Conservation (phyloP, 2,797 vertebrate species). For the Brotula barbata region DNA sequence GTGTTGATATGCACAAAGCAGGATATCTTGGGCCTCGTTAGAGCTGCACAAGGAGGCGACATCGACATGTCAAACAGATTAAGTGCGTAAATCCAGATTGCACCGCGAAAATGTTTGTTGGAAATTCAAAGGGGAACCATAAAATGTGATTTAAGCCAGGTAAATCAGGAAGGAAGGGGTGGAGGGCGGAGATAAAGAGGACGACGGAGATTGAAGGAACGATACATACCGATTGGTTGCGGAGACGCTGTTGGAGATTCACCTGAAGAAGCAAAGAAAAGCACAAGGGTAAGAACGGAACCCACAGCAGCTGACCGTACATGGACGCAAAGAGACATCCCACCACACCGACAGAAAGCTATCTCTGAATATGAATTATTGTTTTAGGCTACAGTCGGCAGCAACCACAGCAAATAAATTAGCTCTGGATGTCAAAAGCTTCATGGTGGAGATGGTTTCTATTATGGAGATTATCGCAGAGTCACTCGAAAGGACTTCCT, state of each 20-base stretch:
- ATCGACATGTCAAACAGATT: conserved; percentile 15
- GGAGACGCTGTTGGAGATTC: conserved; percentile 60
- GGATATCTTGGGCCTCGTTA: conserved; percentile 65
- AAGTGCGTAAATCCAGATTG: conserved; percentile 26
- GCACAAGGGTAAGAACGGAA: conserved; percentile 39
- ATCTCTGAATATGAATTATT: conserved; percentile 37
- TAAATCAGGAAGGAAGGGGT: neutral
- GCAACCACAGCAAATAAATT: conserved; percentile 60
- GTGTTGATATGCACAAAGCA: conserved; percentile 81
- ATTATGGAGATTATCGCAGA: conserved; percentile 62
- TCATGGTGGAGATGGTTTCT: conserved; percentile 63
- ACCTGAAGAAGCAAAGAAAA: conserved; percentile 66
- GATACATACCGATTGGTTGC: conserved; percentile 67
- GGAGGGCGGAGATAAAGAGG: conserved; percentile 17
- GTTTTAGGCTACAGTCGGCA: conserved; percentile 41
- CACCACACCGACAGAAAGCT: conserved; percentile 36
- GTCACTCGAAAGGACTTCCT: conserved; percentile 50
- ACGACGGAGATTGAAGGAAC: conserved; percentile 23
- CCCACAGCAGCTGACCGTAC: conserved; percentile 15
- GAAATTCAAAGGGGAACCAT: conserved; percentile 37
- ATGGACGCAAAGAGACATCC: conserved; percentile 29
- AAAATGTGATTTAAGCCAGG: conserved; percentile 49
- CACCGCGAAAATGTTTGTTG: conserved; percentile 9
- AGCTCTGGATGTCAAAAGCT: conserved; percentile 52
- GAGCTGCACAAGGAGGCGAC: conserved; percentile 42